A percentile compares a stretch with the other conserved stretches of the same genome.
phyloP scores from a whole-genome alignment of 2,888 invertebrate genomes.

The Trachelus tabidus region DNA sequence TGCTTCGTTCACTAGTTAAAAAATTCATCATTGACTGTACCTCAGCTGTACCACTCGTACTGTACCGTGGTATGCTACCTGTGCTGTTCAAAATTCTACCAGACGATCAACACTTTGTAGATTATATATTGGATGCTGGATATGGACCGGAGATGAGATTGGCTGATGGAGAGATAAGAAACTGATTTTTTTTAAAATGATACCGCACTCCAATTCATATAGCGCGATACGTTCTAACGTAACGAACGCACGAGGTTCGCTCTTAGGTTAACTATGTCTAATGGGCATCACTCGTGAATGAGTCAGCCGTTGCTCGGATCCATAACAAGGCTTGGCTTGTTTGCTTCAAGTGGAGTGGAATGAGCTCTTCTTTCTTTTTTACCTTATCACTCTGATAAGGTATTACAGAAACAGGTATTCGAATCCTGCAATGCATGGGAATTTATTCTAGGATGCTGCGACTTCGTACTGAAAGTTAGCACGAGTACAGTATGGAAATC shows the following conservation, averaged over 20 bases:
- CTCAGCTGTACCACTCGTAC: not conserved
- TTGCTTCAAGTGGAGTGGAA: constrained; percentile 24
- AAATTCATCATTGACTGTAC: no score
- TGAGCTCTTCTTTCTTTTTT: not conserved
- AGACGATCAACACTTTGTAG: not conserved
- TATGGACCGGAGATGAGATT: not conserved
- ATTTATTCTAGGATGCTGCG: no score
- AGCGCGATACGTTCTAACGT: not conserved
- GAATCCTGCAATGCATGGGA: no score
- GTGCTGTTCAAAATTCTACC: not conserved
- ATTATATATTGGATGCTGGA: not conserved
- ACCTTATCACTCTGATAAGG: not conserved
- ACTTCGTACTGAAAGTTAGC: no score
- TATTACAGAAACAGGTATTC: no score
- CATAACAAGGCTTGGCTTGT: constrained; percentile 23
- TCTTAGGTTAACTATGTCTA: constrained; percentile 29
- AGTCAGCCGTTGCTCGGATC: constrained; percentile 24
- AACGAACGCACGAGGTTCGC: not conserved
- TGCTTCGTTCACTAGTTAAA: no score
- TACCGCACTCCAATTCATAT: not conserved
- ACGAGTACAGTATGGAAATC: no score
- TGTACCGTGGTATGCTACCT: not conserved
- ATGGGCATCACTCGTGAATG: constrained; percentile 16
- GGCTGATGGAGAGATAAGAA: not conserved
- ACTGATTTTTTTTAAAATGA: not conserved